Percentiles rank a stretch among this genome's conserved stretches.
These are phyloP conservation scores for Oophaga sylvatica DNA, from an alignment of 2,797 vertebrate species.

Conservation along the genomic window DNA sequence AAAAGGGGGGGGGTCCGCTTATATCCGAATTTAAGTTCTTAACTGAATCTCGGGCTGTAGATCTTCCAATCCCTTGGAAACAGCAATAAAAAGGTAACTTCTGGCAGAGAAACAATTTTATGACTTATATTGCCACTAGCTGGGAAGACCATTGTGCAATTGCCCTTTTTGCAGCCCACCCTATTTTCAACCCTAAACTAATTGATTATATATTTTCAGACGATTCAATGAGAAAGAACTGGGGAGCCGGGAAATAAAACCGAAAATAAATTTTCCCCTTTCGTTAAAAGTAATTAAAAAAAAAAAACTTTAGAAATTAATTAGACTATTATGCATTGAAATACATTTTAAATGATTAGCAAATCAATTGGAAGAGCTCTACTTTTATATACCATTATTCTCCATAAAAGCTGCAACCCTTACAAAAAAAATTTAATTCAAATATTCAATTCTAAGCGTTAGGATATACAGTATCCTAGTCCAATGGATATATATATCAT, in stretches of 20 bases:
- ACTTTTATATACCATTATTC: not conserved
- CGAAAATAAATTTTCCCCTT: not conserved
- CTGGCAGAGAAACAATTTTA: conserved; percentile 65
- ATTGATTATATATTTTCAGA: too few species aligned
- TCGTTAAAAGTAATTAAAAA: not conserved
- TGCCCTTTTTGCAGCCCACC: too few species aligned
- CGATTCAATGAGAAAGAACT: not conserved
- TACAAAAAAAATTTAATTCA: too few species aligned
- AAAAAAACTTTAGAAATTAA: not conserved
- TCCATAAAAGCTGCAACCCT: not conserved
- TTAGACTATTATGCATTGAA: not conserved
- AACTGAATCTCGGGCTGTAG: too few species aligned
- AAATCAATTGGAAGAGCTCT: not conserved
- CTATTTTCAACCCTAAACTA: too few species aligned
- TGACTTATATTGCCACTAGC: conserved; percentile 66
- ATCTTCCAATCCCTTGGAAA: conserved; percentile 59
- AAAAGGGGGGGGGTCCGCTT: too few species aligned
- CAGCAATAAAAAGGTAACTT: conserved; percentile 67
- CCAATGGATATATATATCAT: not conserved
- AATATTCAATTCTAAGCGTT: not conserved
- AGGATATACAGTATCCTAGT: not conserved
- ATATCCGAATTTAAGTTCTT: too few species aligned
- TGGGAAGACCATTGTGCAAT: too few species aligned
- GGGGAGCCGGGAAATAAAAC: not conserved
- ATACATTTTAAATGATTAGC: not conserved